These are phyloP conservation scores for Muricea muricata DNA, from an alignment of 92 coral and sea anemone genomes.

Conservation along the genomic window DNA sequence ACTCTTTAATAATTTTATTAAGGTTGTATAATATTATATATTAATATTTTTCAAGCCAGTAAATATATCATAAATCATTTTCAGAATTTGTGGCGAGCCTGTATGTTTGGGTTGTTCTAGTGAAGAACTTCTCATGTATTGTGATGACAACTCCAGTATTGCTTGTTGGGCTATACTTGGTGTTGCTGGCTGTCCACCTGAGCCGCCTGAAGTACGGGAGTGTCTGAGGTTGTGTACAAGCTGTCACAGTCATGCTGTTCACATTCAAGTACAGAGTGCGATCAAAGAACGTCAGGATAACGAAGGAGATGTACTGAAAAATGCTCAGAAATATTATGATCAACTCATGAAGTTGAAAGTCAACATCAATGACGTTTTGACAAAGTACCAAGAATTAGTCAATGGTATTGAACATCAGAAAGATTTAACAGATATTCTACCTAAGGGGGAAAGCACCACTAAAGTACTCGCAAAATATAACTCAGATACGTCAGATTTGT, in stretches of 20 bases:
- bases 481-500: constrained; percentile 88
- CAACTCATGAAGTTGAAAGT: constrained; percentile 64
- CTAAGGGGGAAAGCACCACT: constrained; percentile 77
- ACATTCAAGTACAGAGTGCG: constrained; percentile 70
- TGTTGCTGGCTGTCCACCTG: constrained; percentile 86
- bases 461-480: constrained; percentile 90
- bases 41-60: too few species aligned
- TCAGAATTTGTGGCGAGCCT: constrained; percentile 87
- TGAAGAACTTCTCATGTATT: constrained; percentile 81
- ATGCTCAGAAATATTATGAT: constrained; percentile 68
- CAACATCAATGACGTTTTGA: constrained; percentile 69
- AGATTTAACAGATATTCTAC: constrained; percentile 76
- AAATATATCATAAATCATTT: neutral
- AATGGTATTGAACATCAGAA: constrained; percentile 89
- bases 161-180: constrained; percentile 81
- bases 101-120: constrained; percentile 84
- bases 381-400: constrained; percentile 85
- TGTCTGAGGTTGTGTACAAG: constrained; percentile 80
- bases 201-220: constrained; percentile 80
- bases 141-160: constrained; percentile 41
- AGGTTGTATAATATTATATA: too few species aligned
- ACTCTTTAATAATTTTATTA: too few species aligned
- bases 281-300: constrained; percentile 73
- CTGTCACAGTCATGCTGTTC: constrained; percentile 81
- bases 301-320: constrained; percentile 67